Evolutionary conservation across 2,888 invertebrate species (phyloP), one percentile per base, ranked within the genome.

Genomic region (Nyleta sp.): DNA sequence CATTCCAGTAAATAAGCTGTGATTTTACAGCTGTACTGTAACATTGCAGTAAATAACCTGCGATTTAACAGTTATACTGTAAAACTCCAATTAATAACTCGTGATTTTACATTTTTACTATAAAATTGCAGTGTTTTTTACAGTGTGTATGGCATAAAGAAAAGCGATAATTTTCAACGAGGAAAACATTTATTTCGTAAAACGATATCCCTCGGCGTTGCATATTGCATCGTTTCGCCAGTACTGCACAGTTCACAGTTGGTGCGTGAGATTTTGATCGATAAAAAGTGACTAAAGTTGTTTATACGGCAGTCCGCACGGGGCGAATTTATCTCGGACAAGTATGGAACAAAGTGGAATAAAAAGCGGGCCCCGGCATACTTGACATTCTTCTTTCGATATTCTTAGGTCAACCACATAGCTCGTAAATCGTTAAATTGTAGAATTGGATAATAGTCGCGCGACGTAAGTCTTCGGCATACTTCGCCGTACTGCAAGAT

Each of bases 331-430:
- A 40, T 44, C 53, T 53, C n/a, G 35, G 22, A 53, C 11, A 55
- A 33, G 52, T 44, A 53, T 35, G 57, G 53, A 55, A 72, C 44
- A 53, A 62, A 62, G 55, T 35, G 28, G 44, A 55, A 62, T 15
- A 62, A 62, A 70, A 68, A 38, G n/a, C 11, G 17, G 7, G 28
- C 13, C 57, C 42, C 53, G 20, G 38, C 64, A 65, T 73, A 52
- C 57, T 64, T 64, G 40, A 57, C 62, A 72, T 72, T 72, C 72
- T 72, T 72, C 55, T 42, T 57, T 72, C 64, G 52, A 55, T 72
- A 72, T 65, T 73, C 71, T 71, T 59, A 50, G 72, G 64, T 57
- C 62, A 64, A 57, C 50, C 73, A 38, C 57, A 57, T 65, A 59
- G 55, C 59, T 73, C 50, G 50, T 57, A 65, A 73, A 73, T 65